A percentile compares a stretch with the other conserved stretches of the same genome.
Conservation (phyloP, 1,140 invertebrate genomes). For the Neodiprion virginianus region DNA sequence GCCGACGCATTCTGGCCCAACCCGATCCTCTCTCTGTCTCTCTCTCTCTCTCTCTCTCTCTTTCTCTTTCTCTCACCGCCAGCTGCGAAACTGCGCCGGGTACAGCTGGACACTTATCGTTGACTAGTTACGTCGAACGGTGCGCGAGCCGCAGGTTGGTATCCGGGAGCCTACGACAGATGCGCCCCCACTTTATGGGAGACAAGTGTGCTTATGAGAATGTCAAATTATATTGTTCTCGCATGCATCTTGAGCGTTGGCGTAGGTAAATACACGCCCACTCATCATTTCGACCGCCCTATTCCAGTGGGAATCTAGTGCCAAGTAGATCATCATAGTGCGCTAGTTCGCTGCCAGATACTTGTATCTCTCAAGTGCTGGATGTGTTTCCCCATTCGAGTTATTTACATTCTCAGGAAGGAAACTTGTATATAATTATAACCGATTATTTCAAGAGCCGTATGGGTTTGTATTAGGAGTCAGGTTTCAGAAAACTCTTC, state of each 20-base stretch:
- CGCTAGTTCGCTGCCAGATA: background rate
- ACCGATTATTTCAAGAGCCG: background rate
- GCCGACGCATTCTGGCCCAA: conserved; percentile 39
- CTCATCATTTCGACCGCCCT: background rate
- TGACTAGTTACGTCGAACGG: too few relatives aligned
- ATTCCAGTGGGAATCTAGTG: background rate
- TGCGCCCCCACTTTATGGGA: too few relatives aligned
- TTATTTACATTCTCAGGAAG: background rate
- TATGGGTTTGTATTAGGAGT: background rate
- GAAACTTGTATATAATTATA: background rate
- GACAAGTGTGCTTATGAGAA: too few relatives aligned
- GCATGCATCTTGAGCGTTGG: background rate
- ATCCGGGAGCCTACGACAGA: too few relatives aligned
- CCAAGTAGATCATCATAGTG: background rate
- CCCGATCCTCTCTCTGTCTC: conserved; percentile 14
- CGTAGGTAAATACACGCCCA: background rate
- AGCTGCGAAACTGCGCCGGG: background rate
- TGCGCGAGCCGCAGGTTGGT: too few relatives aligned
- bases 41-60: conserved; percentile 8
- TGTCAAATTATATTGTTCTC: background rate
- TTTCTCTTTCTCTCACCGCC: conserved; percentile 9
- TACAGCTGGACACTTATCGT: background rate
- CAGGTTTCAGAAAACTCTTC: too few relatives aligned
- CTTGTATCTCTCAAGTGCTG: background rate
- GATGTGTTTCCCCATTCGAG: background rate